Conservation (phyloP, 2,888 invertebrate species). For the Spilosoma lubricipeda region DNA sequence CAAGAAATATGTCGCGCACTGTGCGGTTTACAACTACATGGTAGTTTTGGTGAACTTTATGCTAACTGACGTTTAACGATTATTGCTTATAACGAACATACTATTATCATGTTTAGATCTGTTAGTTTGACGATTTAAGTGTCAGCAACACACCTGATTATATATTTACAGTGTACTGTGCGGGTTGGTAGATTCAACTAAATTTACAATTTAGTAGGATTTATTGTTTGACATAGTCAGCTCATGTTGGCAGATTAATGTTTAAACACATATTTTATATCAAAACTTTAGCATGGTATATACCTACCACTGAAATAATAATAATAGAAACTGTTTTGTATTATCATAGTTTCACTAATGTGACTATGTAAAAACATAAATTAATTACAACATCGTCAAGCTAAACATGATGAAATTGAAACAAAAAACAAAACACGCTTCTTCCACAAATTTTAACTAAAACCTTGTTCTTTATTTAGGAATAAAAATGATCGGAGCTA, state of each 20-base stretch:
- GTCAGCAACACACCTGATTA: background rate
- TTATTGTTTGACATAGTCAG: background rate
- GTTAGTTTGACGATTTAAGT: background rate
- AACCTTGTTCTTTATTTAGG: background rate
- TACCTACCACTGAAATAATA: background rate
- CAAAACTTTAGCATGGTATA: background rate
- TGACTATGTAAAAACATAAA: background rate
- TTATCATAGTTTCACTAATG: background rate
- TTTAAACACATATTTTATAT: background rate
- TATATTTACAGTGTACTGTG: background rate
- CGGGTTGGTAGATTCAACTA: background rate
- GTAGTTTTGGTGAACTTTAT: slow-evolving; percentile 13
- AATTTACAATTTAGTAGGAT: too few species aligned
- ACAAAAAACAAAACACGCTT: background rate
- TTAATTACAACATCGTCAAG: background rate
- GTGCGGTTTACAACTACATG: slow-evolving; percentile 2
- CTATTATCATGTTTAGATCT: background rate
- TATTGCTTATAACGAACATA: background rate
- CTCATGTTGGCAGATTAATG: background rate
- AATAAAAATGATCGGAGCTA: background rate
- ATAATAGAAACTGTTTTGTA: background rate
- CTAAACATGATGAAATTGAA: background rate
- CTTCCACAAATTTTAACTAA: background rate
- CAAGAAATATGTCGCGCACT: slow-evolving; percentile 9
- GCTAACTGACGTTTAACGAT: background rate